Percentiles rank a stretch among this genome's conserved stretches.
Evolutionary conservation across 2,113 vertebrate species (phyloP).

Genomic region (Galeopterus variegatus): DNA sequence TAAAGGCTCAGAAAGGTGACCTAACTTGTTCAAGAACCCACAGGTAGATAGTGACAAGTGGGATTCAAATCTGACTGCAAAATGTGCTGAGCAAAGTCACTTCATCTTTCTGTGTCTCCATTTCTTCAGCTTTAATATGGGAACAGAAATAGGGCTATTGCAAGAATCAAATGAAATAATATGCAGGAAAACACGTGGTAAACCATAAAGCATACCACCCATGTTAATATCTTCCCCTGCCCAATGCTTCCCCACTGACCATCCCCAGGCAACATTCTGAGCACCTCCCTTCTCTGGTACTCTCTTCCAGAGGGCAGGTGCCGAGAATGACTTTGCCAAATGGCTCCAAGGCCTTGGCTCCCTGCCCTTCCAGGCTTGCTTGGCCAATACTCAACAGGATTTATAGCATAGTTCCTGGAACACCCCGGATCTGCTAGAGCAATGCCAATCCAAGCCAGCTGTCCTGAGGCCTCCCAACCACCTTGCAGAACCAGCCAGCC

Average conservation of each 20-base stretch:
- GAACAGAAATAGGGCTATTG: not conserved
- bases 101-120: not conserved
- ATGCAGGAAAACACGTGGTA: not conserved
- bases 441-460: not conserved
- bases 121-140: not conserved
- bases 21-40: not conserved
- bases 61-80: not conserved
- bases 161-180: not conserved
- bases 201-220: not conserved
- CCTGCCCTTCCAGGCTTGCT: not conserved
- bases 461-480: not conserved
- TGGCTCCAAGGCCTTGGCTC: not conserved
- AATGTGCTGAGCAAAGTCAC: not conserved
- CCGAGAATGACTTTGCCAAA: slow-evolving; percentile 19
- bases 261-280: not conserved
- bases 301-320: not conserved
- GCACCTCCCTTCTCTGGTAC: too few relatives aligned
- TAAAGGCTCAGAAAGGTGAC: not conserved
- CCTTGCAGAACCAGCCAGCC: not conserved
- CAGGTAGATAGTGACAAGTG: not conserved
- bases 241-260: not conserved
- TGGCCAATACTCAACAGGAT: not conserved
- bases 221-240: not conserved
- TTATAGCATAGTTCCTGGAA: slow-evolving; percentile 65
- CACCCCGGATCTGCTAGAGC: slow-evolving; percentile 3